phyloP scores from a whole-genome alignment of 2,113 vertebrate genomes.

The Potamarius usumacintae region DNA sequence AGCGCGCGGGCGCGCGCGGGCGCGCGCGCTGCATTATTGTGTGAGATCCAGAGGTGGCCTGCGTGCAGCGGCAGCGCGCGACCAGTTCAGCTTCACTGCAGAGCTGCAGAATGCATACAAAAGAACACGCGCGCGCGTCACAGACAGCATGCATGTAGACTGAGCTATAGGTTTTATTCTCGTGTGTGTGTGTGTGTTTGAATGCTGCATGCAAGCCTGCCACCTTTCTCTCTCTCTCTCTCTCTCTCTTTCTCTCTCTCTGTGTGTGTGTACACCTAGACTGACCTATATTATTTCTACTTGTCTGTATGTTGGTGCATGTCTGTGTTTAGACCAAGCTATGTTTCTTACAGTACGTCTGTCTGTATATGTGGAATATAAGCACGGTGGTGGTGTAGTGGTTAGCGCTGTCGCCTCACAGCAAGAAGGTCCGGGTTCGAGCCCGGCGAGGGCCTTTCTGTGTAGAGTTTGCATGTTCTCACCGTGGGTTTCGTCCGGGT shows the following conservation, averaged over 20 bases:
- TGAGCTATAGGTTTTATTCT: not conserved
- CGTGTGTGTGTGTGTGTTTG: not conserved
- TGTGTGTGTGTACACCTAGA: not conserved
- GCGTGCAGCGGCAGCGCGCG: conserved; percentile 11
- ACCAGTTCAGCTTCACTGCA: conserved; percentile 15
- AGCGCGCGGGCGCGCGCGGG: not conserved
- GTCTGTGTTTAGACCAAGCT: too few species aligned
- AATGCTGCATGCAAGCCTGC: not conserved
- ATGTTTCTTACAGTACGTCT: not conserved
- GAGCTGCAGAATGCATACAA: conserved; percentile 31
- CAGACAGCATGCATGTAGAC: not conserved
- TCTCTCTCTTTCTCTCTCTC: too few species aligned
- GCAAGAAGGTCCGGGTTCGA: too few species aligned
- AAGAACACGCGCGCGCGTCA: not conserved
- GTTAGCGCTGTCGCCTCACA: too few species aligned
- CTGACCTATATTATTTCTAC: not conserved
- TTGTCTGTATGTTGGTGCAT: not conserved
- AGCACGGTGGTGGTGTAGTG: too few species aligned
- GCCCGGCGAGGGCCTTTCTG: too few species aligned
- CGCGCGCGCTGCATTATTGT: conserved; percentile 31
- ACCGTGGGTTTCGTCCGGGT: too few species aligned
- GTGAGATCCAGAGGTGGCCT: conserved; percentile 40
- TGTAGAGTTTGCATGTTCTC: too few species aligned
- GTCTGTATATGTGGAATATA: not conserved
- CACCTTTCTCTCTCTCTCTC: not conserved